Evolutionary conservation across 2,113 vertebrate species (phyloP), one percentile per base, ranked within the genome.

Genomic region (Rhinopithecus roxellana): DNA sequence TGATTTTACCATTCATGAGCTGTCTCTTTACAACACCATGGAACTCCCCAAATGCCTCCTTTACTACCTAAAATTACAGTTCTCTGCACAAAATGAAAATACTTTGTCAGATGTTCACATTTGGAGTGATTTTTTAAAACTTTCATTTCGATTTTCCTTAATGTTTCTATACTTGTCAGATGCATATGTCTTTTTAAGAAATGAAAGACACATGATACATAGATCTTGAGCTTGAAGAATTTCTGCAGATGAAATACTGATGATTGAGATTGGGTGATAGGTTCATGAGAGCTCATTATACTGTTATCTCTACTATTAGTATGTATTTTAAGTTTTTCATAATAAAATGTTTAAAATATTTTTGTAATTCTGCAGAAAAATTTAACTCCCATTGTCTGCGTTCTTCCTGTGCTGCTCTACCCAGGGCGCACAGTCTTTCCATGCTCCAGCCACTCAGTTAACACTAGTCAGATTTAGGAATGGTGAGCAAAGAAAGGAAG

Each of bases 201-300:
- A 52, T 64, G 50, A 84, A 74, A 67, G 32, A 61, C 40, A 61
- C 13, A 10, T 23, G 40, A 12, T 59, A 69, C 30, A 40, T 43
- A 92, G 48, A 83, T 61, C 43, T 45, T 95, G 40, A 94, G 75
- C 72, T 67, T 55, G 77, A 84, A 97, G 27, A 90, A 91, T 93
- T 91, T 92, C 50, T 96, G 74, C 88, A 90, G 27, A 43, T 93
- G 6, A 85, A 79, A 78, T 95, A n/a, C 35, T 74, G 75, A 61
- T 86, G 82, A 82, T 43, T 59, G 43, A 92, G 32, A 10, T 32
- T 83, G 22, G n/a, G 18, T 27, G 16, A 69, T 70, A 35, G 30
- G n/a, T 90, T 25, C 22, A 6, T 81, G 38, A 85, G 8, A 18
- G 9, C 32, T 88, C 23, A 35, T 70, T n/a, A 20, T 61, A 17